Conservation (phyloP, 2,888 invertebrate genomes). For the Rhingia rostrata region DNA sequence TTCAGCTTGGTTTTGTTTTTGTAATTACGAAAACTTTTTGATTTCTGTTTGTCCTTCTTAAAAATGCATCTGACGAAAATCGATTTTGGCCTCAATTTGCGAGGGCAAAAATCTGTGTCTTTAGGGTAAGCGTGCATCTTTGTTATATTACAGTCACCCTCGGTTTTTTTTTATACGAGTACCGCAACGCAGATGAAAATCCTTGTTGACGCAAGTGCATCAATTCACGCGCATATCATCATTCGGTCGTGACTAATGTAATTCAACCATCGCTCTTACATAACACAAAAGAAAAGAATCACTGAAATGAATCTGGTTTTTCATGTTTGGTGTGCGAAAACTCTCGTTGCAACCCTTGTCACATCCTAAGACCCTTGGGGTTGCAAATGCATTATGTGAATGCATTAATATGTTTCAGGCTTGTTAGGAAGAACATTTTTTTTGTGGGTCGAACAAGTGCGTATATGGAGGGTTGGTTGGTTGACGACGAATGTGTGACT, state of each 20-base stretch:
- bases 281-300: slow-evolving; percentile 38
- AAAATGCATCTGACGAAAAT: slow-evolving; percentile 53
- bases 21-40: slow-evolving; percentile 39
- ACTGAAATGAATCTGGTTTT: slow-evolving; percentile 29
- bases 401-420: slow-evolving; percentile 57
- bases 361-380: slow-evolving; percentile 25
- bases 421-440: background rate
- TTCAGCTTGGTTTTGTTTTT: slow-evolving; percentile 7
- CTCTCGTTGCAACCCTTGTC: slow-evolving; percentile 4
- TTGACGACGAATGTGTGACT: background rate
- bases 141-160: slow-evolving; percentile 16
- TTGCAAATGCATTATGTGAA: slow-evolving; percentile 59
- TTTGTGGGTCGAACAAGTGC: slow-evolving; percentile 51
- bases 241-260: slow-evolving; percentile 69
- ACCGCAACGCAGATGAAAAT: slow-evolving; percentile 33
- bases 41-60: slow-evolving; percentile 42
- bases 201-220: slow-evolving; percentile 72
- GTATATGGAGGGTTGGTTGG: slow-evolving; percentile 27
- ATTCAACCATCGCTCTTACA: slow-evolving; percentile 32
- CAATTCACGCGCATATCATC: slow-evolving; percentile 67
- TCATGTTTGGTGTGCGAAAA: slow-evolving; percentile 23
- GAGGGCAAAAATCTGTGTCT: slow-evolving; percentile 59
- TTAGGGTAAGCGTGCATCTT: slow-evolving; percentile 56
- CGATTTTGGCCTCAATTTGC: slow-evolving; percentile 44
- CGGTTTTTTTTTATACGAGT: slow-evolving; percentile 8